These are phyloP conservation scores for Agrotis ipsilon DNA, from an alignment of 2,888 invertebrate genomes.

Conservation along the genomic window DNA sequence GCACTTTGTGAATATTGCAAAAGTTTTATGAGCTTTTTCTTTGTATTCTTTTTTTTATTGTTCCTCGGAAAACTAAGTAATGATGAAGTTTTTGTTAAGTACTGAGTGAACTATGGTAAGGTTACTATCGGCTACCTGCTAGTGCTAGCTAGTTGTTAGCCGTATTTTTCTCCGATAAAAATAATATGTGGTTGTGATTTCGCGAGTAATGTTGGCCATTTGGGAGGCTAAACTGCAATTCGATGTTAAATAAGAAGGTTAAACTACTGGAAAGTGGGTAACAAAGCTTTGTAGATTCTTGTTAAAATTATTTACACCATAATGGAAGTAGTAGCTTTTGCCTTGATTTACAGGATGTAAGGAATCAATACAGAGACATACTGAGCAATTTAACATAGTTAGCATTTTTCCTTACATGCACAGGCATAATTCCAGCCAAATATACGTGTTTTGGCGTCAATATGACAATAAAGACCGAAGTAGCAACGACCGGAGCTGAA, in stretches of 20 bases:
- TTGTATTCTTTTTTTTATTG: conserved; percentile 1
- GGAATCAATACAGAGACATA: background rate
- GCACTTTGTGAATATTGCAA: conserved; percentile 10
- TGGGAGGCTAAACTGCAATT: background rate
- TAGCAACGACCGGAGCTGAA: background rate
- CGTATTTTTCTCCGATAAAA: background rate
- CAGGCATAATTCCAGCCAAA: background rate
- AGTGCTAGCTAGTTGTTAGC: background rate
- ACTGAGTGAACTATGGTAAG: background rate
- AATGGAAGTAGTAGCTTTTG: background rate
- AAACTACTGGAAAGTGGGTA: background rate
- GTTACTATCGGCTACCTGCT: too few relatives aligned
- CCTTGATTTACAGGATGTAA: background rate
- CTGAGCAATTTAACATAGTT: background rate
- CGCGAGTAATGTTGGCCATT: background rate
- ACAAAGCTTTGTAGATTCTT: too few relatives aligned
- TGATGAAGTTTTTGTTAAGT: background rate
- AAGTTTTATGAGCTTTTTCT: conserved; percentile 13
- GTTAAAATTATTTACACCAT: too few relatives aligned
- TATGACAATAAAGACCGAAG: too few relatives aligned
- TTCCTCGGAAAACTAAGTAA: conserved; percentile 25
- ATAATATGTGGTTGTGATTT: conserved; percentile 5
- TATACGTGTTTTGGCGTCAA: background rate
- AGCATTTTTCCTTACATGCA: background rate
- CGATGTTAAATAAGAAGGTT: background rate